These are phyloP conservation scores for Opisthocomus hoazin DNA, from an alignment of 2,113 vertebrate species.

Conservation along the genomic window DNA sequence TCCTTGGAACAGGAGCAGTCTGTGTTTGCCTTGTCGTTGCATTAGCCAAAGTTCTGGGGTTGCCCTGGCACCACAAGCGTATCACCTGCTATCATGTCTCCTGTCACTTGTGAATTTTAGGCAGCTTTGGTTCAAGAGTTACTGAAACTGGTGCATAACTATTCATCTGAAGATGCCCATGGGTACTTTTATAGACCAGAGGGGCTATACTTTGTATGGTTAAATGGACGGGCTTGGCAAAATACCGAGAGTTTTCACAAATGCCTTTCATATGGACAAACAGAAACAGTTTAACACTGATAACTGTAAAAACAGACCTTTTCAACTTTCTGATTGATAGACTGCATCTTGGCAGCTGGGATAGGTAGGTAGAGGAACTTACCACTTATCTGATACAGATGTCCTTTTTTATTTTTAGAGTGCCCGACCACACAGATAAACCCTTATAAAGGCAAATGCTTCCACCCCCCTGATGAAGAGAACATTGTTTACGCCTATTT, in stretches of 20 bases:
- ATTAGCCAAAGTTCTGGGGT: background rate
- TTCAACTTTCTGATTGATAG: background rate
- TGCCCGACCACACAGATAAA: constrained; percentile 70
- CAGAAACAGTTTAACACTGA: background rate
- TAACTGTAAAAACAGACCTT: background rate
- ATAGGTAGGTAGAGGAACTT: background rate
- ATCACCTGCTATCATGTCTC: background rate
- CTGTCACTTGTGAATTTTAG: background rate
- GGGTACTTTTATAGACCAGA: background rate
- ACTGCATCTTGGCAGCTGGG: background rate
- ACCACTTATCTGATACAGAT: background rate
- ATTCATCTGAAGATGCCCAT: background rate
- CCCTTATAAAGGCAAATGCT: constrained; percentile 76
- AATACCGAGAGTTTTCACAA: background rate
- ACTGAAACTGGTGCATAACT: background rate
- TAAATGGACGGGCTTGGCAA: background rate
- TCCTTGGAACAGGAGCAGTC: background rate
- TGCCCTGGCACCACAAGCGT: background rate
- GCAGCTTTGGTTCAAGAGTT: background rate
- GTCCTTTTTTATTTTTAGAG: constrained; percentile 69
- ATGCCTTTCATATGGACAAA: background rate
- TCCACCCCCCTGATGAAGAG: constrained; percentile 75
- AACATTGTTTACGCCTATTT: constrained; percentile 76
- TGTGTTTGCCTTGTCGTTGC: background rate
- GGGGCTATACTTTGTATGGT: background rate